Conservation (phyloP, 2,797 vertebrate species). For the Craterocephalus amniculus region DNA sequence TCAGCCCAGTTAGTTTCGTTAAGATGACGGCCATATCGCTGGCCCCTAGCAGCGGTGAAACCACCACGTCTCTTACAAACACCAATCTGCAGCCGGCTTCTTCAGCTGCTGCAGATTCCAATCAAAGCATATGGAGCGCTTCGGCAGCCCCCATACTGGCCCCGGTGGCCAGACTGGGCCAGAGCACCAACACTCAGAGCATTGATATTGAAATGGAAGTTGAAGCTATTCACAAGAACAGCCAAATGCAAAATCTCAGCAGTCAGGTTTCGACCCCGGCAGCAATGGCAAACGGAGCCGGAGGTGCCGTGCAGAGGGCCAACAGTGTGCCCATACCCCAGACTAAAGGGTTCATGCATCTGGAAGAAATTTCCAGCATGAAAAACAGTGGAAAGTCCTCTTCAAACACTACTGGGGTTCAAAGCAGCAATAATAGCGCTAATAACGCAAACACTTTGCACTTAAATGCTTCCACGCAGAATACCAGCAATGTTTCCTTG, state of each 20-base stretch:
- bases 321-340: conserved; percentile 85
- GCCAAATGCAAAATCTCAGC: conserved; percentile 78
- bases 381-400: conserved; percentile 79
- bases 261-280: conserved; percentile 71
- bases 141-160: conserved; percentile 88
- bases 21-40: conserved; percentile 96
- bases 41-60: conserved; percentile 80
- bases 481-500: conserved; percentile 80
- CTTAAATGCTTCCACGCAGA: conserved; percentile 78
- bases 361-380: conserved; percentile 79
- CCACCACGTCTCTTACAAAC: conserved; percentile 67
- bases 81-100: conserved; percentile 85
- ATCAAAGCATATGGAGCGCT: conserved; percentile 85
- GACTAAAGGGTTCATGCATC: conserved; percentile 79
- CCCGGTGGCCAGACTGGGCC: conserved; percentile 77
- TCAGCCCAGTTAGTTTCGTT: conserved; percentile 93
- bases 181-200: conserved; percentile 66
- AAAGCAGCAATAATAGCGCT: conserved; percentile 78
- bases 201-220: conserved; percentile 91
- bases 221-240: conserved; percentile 86
- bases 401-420: conserved; percentile 65
- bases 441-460: conserved; percentile 79
- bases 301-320: conserved; percentile 80
- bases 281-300: conserved; percentile 69
- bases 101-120: conserved; percentile 82